These are phyloP conservation scores for Trachelus tabidus DNA, from an alignment of 2,888 invertebrate species.

Conservation along the genomic window DNA sequence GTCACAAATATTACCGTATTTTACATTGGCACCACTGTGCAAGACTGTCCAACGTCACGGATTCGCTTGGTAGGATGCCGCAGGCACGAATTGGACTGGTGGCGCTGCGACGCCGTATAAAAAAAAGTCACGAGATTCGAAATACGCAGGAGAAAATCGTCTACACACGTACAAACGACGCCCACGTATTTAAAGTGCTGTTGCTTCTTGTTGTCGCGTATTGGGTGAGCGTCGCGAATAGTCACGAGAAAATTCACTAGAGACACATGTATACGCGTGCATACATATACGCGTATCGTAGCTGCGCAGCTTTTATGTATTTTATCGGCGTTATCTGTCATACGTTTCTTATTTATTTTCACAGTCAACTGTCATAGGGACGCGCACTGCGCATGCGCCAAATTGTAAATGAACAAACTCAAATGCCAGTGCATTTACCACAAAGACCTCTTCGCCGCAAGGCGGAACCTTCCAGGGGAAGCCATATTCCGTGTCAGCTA, in stretches of 20 bases:
- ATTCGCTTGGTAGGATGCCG: neutral
- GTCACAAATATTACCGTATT: neutral
- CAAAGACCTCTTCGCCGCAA: neutral
- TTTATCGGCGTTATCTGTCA: no score
- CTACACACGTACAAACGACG: neutral
- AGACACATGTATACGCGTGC: neutral
- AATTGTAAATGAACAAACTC: neutral
- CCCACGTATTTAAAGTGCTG: neutral
- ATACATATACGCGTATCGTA: no score
- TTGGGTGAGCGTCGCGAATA: neutral
- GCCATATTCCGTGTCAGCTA: slow-evolving; percentile 34
- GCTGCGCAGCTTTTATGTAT: no score
- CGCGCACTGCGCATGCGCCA: no score
- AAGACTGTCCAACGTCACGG: neutral
- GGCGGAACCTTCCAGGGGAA: slow-evolving; percentile 31
- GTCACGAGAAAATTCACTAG: neutral
- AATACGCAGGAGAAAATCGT: neutral
- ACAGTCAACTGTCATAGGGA: no score
- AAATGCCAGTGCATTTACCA: neutral
- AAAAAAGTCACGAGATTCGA: neutral
- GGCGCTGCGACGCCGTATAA: neutral
- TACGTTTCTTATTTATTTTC: no score
- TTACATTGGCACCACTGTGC: neutral
- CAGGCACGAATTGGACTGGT: neutral
- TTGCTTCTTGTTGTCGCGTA: neutral